Evolutionary conservation across 2,113 vertebrate genomes (phyloP), one percentile per base, ranked within the genome.

Genomic region (Rutilus rutilus): DNA sequence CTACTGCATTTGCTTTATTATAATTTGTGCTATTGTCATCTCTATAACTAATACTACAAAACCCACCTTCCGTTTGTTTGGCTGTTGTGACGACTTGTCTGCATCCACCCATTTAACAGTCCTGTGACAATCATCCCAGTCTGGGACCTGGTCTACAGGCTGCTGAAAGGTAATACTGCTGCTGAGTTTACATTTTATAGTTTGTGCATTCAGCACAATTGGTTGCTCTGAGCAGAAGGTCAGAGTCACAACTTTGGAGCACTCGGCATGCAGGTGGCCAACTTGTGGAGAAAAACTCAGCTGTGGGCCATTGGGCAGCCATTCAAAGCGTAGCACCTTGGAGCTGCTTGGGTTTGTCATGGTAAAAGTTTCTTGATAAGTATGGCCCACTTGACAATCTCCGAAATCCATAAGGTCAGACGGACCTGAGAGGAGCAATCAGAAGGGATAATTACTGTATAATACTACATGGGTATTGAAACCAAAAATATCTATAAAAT

Each of bases 211-310:
- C 84, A 97, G 92, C 82, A 62, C 86, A 52, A 92, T 76, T 0
- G 95, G 91, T 0, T 94, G 15, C 0, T 92, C 93, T 0, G 97
- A 95, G 60, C 89, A 93, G 86, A 99, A 91, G 78, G 93, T 96
- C 82, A 96, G 92, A 0, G 91, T 94, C 85, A 97, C 89, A 54
- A 94, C 91, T 90, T 99, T 99, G 25, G 95, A 88, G 76, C 97
- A 97, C 45, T 94, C 93, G 36, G 96, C 94, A 25, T 97, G 97
- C 74, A 99, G 95, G 79, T 99, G 97, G 64, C 98, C 98, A 2
- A 94, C 87, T 96, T 96, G 86, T 23, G 97, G 97, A 25, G 95
- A 96, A 92, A 98, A 96, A 54, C 79, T 79, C 36, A 98, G 17
- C 0, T 95, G 88, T 0, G 86, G 0, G 76, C 80, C 87, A 0